These are phyloP conservation scores for Cataglyphis altisquamis DNA, from an alignment of 2,888 invertebrate species.

Conservation along the genomic window DNA sequence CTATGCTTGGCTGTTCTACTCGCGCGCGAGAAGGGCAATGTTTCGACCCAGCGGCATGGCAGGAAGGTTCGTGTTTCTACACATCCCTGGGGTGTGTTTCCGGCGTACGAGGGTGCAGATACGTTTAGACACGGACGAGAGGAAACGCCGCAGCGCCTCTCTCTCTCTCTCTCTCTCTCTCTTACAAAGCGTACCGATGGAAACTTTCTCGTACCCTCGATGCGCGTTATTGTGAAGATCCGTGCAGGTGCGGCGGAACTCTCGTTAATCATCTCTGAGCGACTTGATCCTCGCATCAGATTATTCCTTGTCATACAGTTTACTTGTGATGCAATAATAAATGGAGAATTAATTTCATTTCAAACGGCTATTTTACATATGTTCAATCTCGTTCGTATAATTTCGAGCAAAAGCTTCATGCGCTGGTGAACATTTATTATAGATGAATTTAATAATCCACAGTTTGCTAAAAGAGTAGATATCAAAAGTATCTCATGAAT, in stretches of 20 bases:
- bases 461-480: background rate
- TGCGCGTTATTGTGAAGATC: slow-evolving; percentile 61
- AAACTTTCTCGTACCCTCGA: slow-evolving; percentile 62
- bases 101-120: slow-evolving; percentile 48
- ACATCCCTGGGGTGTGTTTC: slow-evolving; percentile 58
- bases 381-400: background rate
- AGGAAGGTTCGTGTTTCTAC: slow-evolving; percentile 58
- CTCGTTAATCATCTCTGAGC: slow-evolving; percentile 71
- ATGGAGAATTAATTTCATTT: slow-evolving; percentile 44
- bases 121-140: slow-evolving; percentile 53
- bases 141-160: slow-evolving; percentile 6
- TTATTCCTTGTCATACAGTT: slow-evolving; percentile 38
- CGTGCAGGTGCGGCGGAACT: slow-evolving; percentile 46
- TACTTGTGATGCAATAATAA: slow-evolving; percentile 43
- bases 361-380: background rate
- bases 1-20: slow-evolving; percentile 12
- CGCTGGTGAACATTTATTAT: background rate
- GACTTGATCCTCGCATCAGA: slow-evolving; percentile 58
- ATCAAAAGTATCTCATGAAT: background rate
- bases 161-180: no score
- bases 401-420: background rate
- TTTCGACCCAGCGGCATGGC: slow-evolving; percentile 39
- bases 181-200: slow-evolving; percentile 28
- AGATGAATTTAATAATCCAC: background rate
- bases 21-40: slow-evolving; percentile 41